A percentile compares a stretch with the other conserved stretches of the same genome.
Evolutionary conservation across 2,797 vertebrate species (phyloP).

Genomic region (Halcyon smyrnensis): DNA sequence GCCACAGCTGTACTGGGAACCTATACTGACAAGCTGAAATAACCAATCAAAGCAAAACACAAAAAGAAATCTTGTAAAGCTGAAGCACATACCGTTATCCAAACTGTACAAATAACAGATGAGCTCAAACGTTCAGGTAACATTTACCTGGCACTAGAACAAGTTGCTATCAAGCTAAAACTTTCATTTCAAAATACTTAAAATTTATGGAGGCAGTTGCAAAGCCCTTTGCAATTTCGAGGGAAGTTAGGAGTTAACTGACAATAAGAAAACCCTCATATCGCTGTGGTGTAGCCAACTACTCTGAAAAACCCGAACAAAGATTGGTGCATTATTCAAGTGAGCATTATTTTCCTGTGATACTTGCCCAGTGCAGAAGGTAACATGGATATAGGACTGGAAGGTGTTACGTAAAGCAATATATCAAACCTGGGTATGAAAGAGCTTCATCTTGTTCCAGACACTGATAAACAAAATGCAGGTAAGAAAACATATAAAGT

Average conservation of each 20-base stretch:
- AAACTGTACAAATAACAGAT: conserved; percentile 25
- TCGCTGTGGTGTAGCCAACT: background rate
- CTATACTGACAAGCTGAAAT: conserved; percentile 97
- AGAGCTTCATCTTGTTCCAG: background rate
- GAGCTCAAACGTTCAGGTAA: conserved; percentile 4
- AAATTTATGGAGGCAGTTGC: background rate
- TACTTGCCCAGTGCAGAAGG: background rate
- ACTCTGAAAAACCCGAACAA: background rate
- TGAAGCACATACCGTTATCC: conserved; percentile 37
- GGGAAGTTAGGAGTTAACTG: background rate
- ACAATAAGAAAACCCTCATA: background rate
- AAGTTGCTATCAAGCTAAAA: background rate
- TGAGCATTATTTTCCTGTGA: background rate
- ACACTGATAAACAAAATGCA: background rate
- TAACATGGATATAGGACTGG: background rate
- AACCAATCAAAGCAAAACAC: conserved; percentile 90
- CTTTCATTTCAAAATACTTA: background rate
- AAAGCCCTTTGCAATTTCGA: conserved; percentile 5
- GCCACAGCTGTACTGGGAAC: conserved; percentile 85
- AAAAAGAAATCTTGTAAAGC: conserved; percentile 73
- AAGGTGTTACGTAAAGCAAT: background rate
- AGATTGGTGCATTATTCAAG: background rate
- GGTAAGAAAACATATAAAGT: background rate
- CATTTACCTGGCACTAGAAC: conserved; percentile 1
- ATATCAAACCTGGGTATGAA: background rate